A percentile compares a stretch with the other conserved stretches of the same genome.
phyloP scores from a whole-genome alignment of 2,888 invertebrate genomes.

The Euzetes globulus region DNA sequence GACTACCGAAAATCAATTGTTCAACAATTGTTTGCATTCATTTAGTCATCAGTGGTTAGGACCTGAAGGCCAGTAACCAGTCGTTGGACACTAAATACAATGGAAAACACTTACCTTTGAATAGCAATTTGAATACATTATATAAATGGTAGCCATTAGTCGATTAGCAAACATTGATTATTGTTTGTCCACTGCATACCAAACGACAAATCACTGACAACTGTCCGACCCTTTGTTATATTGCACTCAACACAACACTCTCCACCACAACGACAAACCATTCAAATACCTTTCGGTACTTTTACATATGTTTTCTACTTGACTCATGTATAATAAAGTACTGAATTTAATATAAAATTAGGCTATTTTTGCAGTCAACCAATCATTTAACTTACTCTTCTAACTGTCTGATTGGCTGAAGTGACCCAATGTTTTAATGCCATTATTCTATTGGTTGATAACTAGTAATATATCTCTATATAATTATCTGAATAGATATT shows the following conservation, averaged over 20 bases:
- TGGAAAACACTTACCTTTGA: neutral
- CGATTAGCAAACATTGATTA: neutral
- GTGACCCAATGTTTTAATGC: neutral
- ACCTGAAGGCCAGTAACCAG: too few relatives aligned
- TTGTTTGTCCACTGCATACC: neutral
- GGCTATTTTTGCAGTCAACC: neutral
- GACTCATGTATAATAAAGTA: neutral
- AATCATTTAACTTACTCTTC: neutral
- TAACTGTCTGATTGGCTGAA: neutral
- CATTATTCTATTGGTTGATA: neutral
- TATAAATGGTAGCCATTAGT: slow-evolving; percentile 11
- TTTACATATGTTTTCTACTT: too few relatives aligned
- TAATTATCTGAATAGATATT: slow-evolving; percentile 1
- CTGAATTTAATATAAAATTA: neutral
- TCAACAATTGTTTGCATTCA: neutral
- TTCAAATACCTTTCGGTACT: too few relatives aligned
- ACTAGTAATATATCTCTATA: neutral
- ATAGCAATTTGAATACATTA: neutral
- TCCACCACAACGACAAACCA: too few relatives aligned
- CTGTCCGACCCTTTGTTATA: neutral
- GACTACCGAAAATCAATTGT: neutral
- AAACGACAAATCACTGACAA: slow-evolving; percentile 21
- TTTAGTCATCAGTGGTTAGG: too few relatives aligned
- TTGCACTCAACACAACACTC: too few relatives aligned
- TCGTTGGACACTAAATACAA: too few relatives aligned